phyloP scores from a whole-genome alignment of 1,140 invertebrate genomes.

The Eumeta japonica region DNA sequence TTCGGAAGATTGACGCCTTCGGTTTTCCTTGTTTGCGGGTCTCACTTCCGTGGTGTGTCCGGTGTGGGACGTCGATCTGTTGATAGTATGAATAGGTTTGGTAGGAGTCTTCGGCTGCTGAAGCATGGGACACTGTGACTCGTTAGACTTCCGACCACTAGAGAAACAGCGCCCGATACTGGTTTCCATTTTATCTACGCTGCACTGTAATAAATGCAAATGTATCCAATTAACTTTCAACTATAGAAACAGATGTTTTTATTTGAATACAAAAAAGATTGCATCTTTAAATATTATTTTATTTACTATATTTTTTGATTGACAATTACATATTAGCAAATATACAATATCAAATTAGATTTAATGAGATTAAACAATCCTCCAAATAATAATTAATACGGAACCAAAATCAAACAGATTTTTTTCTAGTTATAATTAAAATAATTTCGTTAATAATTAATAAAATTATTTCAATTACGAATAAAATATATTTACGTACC shows the following conservation, averaged over 20 bases:
- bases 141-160: conserved; percentile 66
- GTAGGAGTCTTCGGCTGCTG: conserved; percentile 48
- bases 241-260: background rate
- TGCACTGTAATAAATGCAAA: conserved; percentile 64
- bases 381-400: too few relatives aligned
- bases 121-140: conserved; percentile 73
- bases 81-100: conserved; percentile 47
- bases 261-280: too few relatives aligned
- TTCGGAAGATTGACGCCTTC: conserved; percentile 35
- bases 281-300: too few relatives aligned
- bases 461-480: too few relatives aligned
- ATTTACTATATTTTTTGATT: too few relatives aligned
- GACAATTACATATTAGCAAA: too few relatives aligned
- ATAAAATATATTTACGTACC: conserved; percentile 52
- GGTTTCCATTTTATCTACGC: conserved; percentile 57
- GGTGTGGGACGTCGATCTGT: conserved; percentile 35
- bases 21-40: conserved; percentile 25
- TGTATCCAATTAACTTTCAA: conserved; percentile 6
- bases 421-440: too few relatives aligned
- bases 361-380: too few relatives aligned
- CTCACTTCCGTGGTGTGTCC: conserved; percentile 33
- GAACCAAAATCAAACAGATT: too few relatives aligned
- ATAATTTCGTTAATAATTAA: too few relatives aligned
- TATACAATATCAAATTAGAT: too few relatives aligned
- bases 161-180: conserved; percentile 63